Conservation (phyloP, 92 coral and sea anemone species). For the Umimayanthus kanabou region DNA sequence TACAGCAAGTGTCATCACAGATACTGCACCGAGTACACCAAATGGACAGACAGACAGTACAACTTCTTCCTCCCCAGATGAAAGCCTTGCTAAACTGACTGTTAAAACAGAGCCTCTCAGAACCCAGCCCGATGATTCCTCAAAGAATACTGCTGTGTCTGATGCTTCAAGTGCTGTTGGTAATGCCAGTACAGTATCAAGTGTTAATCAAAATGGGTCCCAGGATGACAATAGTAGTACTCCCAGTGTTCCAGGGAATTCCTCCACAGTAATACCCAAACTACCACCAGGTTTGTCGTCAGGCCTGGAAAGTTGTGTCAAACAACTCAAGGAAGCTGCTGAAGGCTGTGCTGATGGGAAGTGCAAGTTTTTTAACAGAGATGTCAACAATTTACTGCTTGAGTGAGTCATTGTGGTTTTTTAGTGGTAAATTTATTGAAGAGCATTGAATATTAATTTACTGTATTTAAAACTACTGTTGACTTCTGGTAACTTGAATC, state of each 20-base stretch:
- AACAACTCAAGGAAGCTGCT: conserved; percentile 87
- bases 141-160: not conserved
- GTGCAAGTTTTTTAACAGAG: conserved; percentile 94
- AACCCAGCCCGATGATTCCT: not conserved
- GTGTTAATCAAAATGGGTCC: conserved; percentile 61
- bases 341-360: conserved; percentile 86
- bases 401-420: conserved; percentile 65
- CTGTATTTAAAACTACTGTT: too few species aligned
- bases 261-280: conserved; percentile 49
- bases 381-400: conserved; percentile 89
- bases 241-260: conserved; percentile 17
- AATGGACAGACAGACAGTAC: conserved; percentile 16
- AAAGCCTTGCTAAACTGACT: conserved; percentile 18
- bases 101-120: conserved; percentile 27
- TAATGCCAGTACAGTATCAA: conserved; percentile 2
- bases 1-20: conserved; percentile 31
- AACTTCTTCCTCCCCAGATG: conserved; percentile 38
- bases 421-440: not conserved
- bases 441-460: too few species aligned
- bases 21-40: conserved; percentile 46
- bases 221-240: conserved; percentile 17
- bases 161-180: conserved; percentile 7
- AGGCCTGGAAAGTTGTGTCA: conserved; percentile 71
- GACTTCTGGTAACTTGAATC: too few species aligned
- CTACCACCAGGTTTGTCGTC: conserved; percentile 85